These are phyloP conservation scores for Graptemys geographica DNA, from an alignment of 2,797 vertebrate species.

Conservation along the genomic window DNA sequence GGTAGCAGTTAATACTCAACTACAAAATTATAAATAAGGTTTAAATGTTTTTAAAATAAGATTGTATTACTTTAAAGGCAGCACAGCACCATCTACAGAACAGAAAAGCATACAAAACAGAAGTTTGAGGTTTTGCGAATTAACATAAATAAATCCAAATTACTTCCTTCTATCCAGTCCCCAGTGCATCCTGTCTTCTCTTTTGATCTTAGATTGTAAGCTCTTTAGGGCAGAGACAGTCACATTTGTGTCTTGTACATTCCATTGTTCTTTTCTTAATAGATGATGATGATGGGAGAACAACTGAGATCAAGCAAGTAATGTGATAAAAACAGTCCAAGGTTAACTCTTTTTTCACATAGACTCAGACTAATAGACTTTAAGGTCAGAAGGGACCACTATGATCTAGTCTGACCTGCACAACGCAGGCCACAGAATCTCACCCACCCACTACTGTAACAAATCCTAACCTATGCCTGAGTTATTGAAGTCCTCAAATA, in stretches of 20 bases:
- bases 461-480: no score
- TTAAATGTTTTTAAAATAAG: constrained; percentile 28
- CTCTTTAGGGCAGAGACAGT: constrained; percentile 35
- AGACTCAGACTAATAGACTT: no score
- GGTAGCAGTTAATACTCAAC: background rate
- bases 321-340: constrained; percentile 14
- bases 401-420: no score
- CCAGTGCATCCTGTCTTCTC: background rate
- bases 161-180: background rate
- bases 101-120: background rate
- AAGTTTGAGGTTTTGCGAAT: background rate
- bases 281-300: constrained; percentile 47
- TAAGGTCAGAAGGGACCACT: no score
- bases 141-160: background rate
- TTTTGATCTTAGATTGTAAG: background rate
- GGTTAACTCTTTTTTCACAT: constrained; percentile 6
- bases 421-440: no score
- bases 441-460: no score
- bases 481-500: no score
- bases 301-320: constrained; percentile 35
- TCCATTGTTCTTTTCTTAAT: constrained; percentile 40
- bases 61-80: constrained; percentile 44
- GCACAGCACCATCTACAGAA: constrained; percentile 32
- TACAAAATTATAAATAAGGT: constrained; percentile 18
- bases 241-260: constrained; percentile 38